Base-by-base conservation (phyloP, 2,113 vertebrate species). In the Calonectris borealis region DNA sequence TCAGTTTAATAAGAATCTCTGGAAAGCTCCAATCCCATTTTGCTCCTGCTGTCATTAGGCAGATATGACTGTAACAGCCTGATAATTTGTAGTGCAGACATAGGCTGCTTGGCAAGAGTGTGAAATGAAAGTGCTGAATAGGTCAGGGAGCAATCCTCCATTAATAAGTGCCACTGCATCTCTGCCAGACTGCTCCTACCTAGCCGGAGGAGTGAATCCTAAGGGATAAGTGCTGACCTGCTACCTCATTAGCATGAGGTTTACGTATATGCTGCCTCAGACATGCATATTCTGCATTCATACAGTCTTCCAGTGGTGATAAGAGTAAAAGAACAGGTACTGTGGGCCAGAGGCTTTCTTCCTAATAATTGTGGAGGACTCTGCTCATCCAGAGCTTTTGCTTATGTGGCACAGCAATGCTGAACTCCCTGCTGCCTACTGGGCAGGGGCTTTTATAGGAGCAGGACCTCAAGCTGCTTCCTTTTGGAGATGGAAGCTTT, bases 171-270 rank as follows among this genome's bases (percentile, higher is more conserved):
- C 78, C 82, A 5, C 75, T 96, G 72, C 66, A 29, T 66, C 84
- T 91, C 82, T 85, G 84, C 91, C 93, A 87, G 87, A 14, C 75
- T 62, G 86, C 51, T 86, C 32, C 76, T 95, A 7, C 86, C 93
- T 76, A 46, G 69, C 65, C 9, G 7, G 32, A 60, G 58, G 32
- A 76, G 42, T 13, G 58, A 72, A 13, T 85, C 92, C 70, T 20
- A 7, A 49, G 70, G 66, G 75, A 11, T 24, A 5, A 77, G 44
- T 58, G 58, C 66, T 95, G 85, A 82, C 75, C 78, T 93, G 65
- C 69, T 68, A 4, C 78, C 65, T 87, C 48, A 38, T 93, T 81
- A 93, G n/a, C 71, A 51, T 52, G 58, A 88, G 42, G 38, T 54
- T 94, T 75, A 81, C 88, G 54, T 72, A 8, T 8, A 2, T 48